Conservation (phyloP, 2,888 invertebrate genomes). For the Venustoraphidia nigricollis region DNA sequence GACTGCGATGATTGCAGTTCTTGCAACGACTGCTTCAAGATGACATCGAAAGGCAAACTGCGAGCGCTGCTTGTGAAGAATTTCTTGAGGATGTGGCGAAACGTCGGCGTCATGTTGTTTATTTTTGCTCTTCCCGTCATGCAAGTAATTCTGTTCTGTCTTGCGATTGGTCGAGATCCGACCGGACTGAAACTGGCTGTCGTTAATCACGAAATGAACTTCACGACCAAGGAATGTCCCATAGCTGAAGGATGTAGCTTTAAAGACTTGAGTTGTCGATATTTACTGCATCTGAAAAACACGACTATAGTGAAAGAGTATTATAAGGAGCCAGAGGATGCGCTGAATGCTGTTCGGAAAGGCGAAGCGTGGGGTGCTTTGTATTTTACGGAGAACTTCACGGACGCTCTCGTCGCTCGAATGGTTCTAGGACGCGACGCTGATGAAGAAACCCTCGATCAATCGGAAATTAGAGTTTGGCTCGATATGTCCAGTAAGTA, state of each 20-base stretch:
- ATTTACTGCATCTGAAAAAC: slow-evolving; percentile 57
- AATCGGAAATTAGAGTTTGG: slow-evolving; percentile 79
- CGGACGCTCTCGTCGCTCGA: slow-evolving; percentile 68
- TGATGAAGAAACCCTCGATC: slow-evolving; percentile 73
- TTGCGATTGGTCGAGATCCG: slow-evolving; percentile 82
- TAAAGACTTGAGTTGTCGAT: slow-evolving; percentile 61
- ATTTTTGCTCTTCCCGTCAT: slow-evolving; percentile 88
- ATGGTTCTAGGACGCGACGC: slow-evolving; percentile 66
- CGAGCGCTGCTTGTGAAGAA: slow-evolving; percentile 75
- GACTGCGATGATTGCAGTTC: slow-evolving; percentile 40
- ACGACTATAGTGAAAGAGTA: slow-evolving; percentile 53
- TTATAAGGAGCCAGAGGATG: slow-evolving; percentile 49
- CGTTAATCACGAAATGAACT: slow-evolving; percentile 49
- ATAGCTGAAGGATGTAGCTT: slow-evolving; percentile 49
- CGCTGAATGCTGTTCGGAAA: slow-evolving; percentile 51
- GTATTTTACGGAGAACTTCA: slow-evolving; percentile 80
- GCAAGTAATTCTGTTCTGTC: slow-evolving; percentile 85
- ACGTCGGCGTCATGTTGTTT: slow-evolving; percentile 85
- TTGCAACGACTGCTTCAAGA: slow-evolving; percentile 36
- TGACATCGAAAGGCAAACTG: slow-evolving; percentile 74
- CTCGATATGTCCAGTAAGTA: slow-evolving; percentile 76
- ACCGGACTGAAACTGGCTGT: slow-evolving; percentile 67
- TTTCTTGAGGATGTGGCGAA: slow-evolving; percentile 82
- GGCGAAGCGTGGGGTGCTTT: slow-evolving; percentile 83
- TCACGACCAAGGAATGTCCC: slow-evolving; percentile 30